A percentile compares a stretch with the other conserved stretches of the same genome.
These are phyloP conservation scores for Schmidtea mediterranea DNA, from an alignment of 1,140 invertebrate species.

Conservation along the genomic window DNA sequence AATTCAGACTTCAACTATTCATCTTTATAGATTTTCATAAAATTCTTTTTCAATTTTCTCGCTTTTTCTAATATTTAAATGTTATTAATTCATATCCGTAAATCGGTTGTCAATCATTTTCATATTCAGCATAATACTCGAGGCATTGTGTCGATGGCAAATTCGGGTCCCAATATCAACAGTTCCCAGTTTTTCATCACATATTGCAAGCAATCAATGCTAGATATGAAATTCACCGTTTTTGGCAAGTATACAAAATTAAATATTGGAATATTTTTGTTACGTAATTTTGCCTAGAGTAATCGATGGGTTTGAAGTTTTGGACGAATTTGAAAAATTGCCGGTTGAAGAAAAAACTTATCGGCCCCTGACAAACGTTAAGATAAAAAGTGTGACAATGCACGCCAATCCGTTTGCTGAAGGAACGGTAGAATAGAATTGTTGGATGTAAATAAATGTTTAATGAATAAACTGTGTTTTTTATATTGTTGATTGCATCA, in stretches of 20 bases:
- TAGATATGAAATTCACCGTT: conserved; percentile 82
- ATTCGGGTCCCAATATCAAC: conserved; percentile 90
- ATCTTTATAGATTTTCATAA: too few relatives aligned
- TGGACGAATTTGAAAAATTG: conserved; percentile 81
- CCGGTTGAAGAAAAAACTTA: conserved; percentile 74
- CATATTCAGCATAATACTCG: conserved; percentile 46
- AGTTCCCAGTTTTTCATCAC: conserved; percentile 91
- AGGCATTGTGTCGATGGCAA: conserved; percentile 87
- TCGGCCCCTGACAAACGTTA: conserved; percentile 50
- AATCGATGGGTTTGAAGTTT: conserved; percentile 77
- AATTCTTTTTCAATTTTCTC: conserved; percentile 9
- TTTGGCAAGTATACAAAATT: conserved; percentile 84
- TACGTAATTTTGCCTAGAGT: conserved; percentile 38
- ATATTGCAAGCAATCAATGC: conserved; percentile 66
- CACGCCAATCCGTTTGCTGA: conserved; percentile 74
- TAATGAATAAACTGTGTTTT: too few relatives aligned
- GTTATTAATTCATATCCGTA: too few relatives aligned
- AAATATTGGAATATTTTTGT: too few relatives aligned
- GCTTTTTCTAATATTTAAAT: too few relatives aligned
- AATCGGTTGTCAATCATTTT: too few relatives aligned
- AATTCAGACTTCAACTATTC: too few relatives aligned
- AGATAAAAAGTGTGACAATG: conserved; percentile 61
- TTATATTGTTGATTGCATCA: too few relatives aligned
- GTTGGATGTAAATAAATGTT: too few relatives aligned
- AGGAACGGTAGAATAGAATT: background rate